A percentile compares a stretch with the other conserved stretches of the same genome.
phyloP scores from a whole-genome alignment of 2,888 invertebrate species.

The Nemurella pictetii region DNA sequence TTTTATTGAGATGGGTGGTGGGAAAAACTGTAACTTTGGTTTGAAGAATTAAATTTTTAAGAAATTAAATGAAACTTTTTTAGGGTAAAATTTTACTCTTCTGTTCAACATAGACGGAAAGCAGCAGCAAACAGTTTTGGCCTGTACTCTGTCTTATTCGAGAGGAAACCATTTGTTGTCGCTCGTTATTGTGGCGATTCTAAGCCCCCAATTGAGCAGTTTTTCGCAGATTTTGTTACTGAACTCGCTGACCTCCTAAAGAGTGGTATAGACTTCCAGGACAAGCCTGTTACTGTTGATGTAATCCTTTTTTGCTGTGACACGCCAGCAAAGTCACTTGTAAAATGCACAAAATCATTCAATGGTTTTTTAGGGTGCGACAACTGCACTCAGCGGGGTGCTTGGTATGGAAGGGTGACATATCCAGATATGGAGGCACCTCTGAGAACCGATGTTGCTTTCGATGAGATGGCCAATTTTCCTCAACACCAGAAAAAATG shows the following conservation, averaged over 20 bases:
- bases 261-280: conserved; percentile 16
- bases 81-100: too few species aligned
- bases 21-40: too few species aligned
- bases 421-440: not conserved
- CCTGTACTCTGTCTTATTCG: too few species aligned
- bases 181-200: not conserved
- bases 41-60: too few species aligned
- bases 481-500: not conserved
- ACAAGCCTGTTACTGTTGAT: not conserved
- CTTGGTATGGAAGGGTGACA: not conserved
- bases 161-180: conserved; percentile 28
- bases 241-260: not conserved
- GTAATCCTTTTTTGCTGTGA: conserved; percentile 36
- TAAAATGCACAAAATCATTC: not conserved
- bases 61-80: too few species aligned
- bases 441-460: not conserved
- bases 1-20: too few species aligned
- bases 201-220: not conserved
- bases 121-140: too few species aligned
- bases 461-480: not conserved
- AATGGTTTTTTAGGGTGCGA: conserved; percentile 18
- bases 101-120: too few species aligned
- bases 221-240: not conserved
- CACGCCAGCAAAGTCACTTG: conserved; percentile 20
- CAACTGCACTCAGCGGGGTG: conserved; percentile 8